Conservation (phyloP, 2,113 vertebrate genomes). For the Toxostoma redivivum region DNA sequence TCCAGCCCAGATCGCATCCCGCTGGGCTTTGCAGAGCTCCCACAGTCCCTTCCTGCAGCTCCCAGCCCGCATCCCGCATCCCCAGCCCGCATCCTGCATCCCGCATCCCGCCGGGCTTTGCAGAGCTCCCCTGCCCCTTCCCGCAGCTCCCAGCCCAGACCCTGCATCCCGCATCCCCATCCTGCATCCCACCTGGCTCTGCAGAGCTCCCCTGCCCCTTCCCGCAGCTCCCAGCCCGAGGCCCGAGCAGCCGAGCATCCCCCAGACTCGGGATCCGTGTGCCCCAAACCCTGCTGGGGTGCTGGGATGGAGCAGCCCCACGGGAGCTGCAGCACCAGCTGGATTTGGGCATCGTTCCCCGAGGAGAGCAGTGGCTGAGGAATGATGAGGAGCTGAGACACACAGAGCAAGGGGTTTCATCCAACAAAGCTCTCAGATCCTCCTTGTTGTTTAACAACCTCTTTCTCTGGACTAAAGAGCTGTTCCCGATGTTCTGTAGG, state of each 20-base stretch:
- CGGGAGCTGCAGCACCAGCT: accelerated
- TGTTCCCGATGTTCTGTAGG: background rate
- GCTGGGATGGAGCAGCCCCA: background rate
- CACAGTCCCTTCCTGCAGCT: no score
- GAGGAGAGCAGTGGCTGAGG: background rate
- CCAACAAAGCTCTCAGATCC: background rate
- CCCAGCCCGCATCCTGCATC: no score
- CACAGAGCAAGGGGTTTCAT: background rate
- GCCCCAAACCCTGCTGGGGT: background rate
- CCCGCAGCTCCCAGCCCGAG: accelerated
- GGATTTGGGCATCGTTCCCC: accelerated
- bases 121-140: no score
- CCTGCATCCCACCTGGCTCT: no score
- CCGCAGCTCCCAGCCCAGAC: no score
- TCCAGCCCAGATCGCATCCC: accelerated
- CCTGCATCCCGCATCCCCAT: no score
- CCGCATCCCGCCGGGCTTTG: no score
- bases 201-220: background rate
- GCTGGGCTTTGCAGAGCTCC: no score
- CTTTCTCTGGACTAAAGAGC: background rate
- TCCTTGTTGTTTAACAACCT: background rate
- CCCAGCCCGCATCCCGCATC: no score
- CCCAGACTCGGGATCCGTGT: accelerated
- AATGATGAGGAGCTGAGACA: background rate
- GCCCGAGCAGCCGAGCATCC: background rate